phyloP scores from a whole-genome alignment of 2,888 invertebrate genomes.

The Pachymerium ferrugineum region DNA sequence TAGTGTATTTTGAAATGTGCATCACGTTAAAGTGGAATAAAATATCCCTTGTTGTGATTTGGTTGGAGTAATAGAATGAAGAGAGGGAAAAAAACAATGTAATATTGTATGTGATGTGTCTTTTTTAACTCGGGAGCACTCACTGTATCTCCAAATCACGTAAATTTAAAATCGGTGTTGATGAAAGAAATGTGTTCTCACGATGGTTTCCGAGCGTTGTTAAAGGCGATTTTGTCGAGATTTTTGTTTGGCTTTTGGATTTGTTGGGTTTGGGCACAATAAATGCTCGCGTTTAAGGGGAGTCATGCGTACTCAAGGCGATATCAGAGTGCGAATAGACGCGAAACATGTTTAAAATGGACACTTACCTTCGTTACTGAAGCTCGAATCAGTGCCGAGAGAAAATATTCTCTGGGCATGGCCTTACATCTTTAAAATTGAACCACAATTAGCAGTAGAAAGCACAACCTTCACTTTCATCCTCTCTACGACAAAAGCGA shows the following conservation, averaged over 20 bases:
- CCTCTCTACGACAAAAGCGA: conserved; percentile 8
- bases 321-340: neutral
- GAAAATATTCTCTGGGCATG: neutral
- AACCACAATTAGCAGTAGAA: conserved; percentile 3
- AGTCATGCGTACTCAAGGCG: neutral
- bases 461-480: conserved; percentile 2
- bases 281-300: neutral
- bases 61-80: too few relatives aligned
- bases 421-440: neutral
- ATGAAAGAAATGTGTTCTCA: too few relatives aligned
- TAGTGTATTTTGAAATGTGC: too few relatives aligned
- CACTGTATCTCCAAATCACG: too few relatives aligned
- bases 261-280: neutral
- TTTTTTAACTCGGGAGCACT: too few relatives aligned
- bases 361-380: neutral
- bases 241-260: neutral
- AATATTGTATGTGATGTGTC: too few relatives aligned
- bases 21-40: too few relatives aligned
- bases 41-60: too few relatives aligned
- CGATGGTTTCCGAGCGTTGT: neutral
- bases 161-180: too few relatives aligned
- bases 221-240: neutral
- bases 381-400: neutral
- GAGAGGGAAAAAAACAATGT: too few relatives aligned
- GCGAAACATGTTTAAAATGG: neutral